Evolutionary conservation across 30 jellyfish, hydroid and myxozoan species (phyloP).

Genomic region (Turritopsis dohrnii): DNA sequence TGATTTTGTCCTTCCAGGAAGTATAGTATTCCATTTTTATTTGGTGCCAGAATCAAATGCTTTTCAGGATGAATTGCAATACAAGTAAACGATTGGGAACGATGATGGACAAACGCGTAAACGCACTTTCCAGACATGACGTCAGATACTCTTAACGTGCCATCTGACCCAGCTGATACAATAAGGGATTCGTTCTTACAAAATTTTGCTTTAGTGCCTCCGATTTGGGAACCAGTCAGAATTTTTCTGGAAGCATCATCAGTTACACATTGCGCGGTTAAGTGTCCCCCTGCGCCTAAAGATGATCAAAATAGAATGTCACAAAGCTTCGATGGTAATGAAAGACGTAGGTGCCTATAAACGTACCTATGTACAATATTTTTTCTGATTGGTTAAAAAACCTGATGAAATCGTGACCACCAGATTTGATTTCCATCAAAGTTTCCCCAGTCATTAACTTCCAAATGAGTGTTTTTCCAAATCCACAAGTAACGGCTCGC

Average conservation of each 20-base stretch:
- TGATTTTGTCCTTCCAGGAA: neutral
- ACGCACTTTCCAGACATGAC: neutral
- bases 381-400: neutral
- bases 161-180: neutral
- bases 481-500: neutral
- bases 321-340: neutral
- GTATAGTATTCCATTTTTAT: neutral
- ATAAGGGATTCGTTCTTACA: neutral
- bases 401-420: neutral
- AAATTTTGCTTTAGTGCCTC: neutral
- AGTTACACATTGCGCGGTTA: neutral
- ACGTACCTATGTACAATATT: neutral
- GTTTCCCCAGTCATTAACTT: neutral
- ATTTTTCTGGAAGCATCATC: neutral
- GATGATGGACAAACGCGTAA: neutral
- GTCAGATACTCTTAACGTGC: neutral
- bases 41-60: neutral
- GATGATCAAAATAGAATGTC: neutral
- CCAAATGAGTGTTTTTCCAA: neutral
- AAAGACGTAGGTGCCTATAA: neutral
- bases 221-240: neutral
- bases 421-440: neutral
- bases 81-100: neutral
- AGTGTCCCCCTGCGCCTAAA: neutral
- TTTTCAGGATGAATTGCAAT: neutral